Evolutionary conservation across 2,113 vertebrate species (phyloP), one percentile per base, ranked within the genome.

Genomic region (Casuarius casuarius): DNA sequence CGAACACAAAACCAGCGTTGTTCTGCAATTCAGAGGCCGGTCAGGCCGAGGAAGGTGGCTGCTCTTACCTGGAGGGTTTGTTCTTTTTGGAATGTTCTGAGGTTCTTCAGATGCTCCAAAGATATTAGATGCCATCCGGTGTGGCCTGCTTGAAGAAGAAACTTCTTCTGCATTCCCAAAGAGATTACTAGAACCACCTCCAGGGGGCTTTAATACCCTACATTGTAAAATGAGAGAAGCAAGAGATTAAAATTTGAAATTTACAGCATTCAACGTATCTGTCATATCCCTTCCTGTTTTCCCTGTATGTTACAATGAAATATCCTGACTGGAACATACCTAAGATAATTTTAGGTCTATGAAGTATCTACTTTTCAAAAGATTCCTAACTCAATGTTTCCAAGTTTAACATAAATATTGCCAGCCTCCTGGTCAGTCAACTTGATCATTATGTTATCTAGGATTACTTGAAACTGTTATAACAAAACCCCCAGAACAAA

Each of bases 41-140:
- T 3, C 1, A 6, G 9, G 16, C 26, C 44, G 22, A 48, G 58
- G 12, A 40, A 79, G 13, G 29, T 5, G 5, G 7, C 52, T 71
- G 49, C n/a, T 84, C 97, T 97, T 72, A 99, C 99, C 99, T 98
- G 99, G 99, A 87, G 99, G 99, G 77, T 99, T 99, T 91, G 99
- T 98, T 96, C 98, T 99, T 93, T 96, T 99, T 31, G 98, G 98
- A 87, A 96, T n/a, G 29, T 82, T 98, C 73, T 98, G 98, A 49
- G 98, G 78, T 94, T 99, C 98, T 90, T 99, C 98, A 6, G 98
- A 96, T 74, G 98, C 95, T 87, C 98, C 98, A 87, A 99, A 99
- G 90, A 99, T 98, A 70, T 98, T 98, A 11, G 99, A 99, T 20
- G 99, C 97, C 99, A 99, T 99, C 85, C 98, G 99, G 93, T 99